Percentiles rank a stretch among this genome's conserved stretches.
Evolutionary conservation across 1,140 invertebrate species (phyloP).

Genomic region (Chionoecetes opilio): DNA sequence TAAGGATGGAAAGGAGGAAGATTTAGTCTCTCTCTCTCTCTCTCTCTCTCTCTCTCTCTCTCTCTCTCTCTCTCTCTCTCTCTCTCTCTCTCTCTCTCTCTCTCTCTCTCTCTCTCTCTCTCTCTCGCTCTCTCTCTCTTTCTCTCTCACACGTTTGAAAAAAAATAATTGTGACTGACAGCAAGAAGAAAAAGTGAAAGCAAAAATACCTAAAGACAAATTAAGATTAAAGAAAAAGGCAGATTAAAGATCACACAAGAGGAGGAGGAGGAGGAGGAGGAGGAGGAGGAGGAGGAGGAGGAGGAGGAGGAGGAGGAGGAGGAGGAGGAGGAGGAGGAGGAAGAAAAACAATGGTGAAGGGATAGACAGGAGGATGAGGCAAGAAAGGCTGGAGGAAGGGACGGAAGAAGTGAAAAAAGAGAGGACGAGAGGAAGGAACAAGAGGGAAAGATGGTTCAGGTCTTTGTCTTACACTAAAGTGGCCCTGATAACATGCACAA

Average conservation of each 20-base stretch:
- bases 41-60: no score
- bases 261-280: conserved; percentile 4
- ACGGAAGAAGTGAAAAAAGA: neutral
- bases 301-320: neutral
- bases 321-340: neutral
- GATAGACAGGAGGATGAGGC: neutral
- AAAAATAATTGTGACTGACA: neutral
- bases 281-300: neutral
- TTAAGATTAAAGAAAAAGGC: neutral
- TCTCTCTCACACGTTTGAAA: neutral
- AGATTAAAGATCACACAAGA: neutral
- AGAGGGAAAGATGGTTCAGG: conserved; percentile 17
- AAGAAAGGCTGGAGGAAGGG: neutral
- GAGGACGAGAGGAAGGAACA: neutral
- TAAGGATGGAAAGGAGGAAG: no score
- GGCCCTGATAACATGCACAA: neutral
- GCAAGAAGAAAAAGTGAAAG: neutral
- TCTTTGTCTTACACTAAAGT: conserved; percentile 31
- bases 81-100: no score
- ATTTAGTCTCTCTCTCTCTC: no score
- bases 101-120: no score
- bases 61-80: no score
- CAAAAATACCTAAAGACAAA: neutral
- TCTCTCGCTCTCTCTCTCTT: no score
- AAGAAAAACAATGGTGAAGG: no score